These are phyloP conservation scores for Kryphioiulus occultus DNA, from an alignment of 2,888 invertebrate species.

Conservation along the genomic window DNA sequence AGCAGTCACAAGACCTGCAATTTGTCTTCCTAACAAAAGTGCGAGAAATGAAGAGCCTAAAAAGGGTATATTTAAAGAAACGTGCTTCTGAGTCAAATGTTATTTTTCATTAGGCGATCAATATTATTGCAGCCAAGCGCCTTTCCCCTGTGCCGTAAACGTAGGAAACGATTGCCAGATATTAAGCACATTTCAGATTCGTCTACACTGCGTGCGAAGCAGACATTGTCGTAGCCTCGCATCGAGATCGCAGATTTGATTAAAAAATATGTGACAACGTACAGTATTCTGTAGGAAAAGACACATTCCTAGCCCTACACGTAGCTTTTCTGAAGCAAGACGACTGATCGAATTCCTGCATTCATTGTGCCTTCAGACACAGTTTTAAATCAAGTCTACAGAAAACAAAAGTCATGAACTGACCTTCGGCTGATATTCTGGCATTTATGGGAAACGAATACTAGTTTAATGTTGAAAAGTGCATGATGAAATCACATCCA, in stretches of 20 bases:
- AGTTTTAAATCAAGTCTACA: too few relatives aligned
- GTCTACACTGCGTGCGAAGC: neutral
- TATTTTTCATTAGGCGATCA: constrained; percentile 11
- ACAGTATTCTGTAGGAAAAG: neutral
- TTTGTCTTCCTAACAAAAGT: constrained; percentile 11
- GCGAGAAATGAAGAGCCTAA: neutral
- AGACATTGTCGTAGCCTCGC: neutral
- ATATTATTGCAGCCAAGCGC: neutral
- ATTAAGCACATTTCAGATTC: too few relatives aligned
- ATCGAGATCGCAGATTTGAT: neutral
- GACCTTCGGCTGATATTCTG: too few relatives aligned
- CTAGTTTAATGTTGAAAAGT: too few relatives aligned
- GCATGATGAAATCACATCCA: too few relatives aligned
- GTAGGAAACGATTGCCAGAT: neutral
- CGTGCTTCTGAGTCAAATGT: constrained; percentile 3
- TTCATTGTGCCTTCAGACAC: too few relatives aligned
- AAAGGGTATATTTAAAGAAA: constrained; percentile 3
- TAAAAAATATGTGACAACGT: neutral
- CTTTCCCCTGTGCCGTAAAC: neutral
- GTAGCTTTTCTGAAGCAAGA: neutral
- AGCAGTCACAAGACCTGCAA: constrained; percentile 1
- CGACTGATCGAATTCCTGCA: neutral
- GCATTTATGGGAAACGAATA: too few relatives aligned
- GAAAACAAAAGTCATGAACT: too few relatives aligned
- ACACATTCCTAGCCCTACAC: too few relatives aligned